Evolutionary conservation across 2,888 invertebrate genomes (phyloP), one percentile per base, ranked within the genome.

Genomic region (Netelia fuscicornis): DNA sequence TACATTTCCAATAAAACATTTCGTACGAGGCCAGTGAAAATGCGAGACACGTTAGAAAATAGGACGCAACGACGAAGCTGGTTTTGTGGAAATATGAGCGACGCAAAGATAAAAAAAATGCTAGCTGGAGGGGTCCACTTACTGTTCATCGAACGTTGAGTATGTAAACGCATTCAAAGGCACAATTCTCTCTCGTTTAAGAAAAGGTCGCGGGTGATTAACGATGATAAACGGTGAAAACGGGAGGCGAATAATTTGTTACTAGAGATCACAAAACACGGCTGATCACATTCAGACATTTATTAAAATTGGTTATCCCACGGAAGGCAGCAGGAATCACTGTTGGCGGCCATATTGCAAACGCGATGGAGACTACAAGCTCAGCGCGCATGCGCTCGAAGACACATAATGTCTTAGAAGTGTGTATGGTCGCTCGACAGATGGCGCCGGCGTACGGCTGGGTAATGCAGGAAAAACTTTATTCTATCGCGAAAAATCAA

Each of bases 281-380:
- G 79, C 74, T 70, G 67, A 81, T 81, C 72, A 84, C 87, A 68
- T 81, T 48, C 71, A 67, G 52, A 80, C 76, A 65, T 81, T 84
- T 81, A 52, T 78, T 70, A 70, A 52, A 77, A 81, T 78, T 77
- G 84, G 85, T 85, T 88, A 86, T 81, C 81, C 86, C 85, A 86
- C 80, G 82, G 81, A 83, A 88, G 78, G 85, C 87, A 84, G 82
- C 83, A 85, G 84, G 87, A 87, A 85, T 87, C 85, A 87, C 86
- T 84, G 81, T 67, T 62, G 71, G 84, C 86, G 84, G 86, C 86
- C 86, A 86, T 86, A 77, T 86, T 86, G 84, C 70, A 76, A 78
- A 78, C 84, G 74, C 44, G 80, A 83, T 76, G 71, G 54, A n/a
- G 58, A 48, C 64, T n/a, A 30, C 25, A 11, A 42, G 68, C 52